These are phyloP conservation scores for Nixonia krombeini DNA, from an alignment of 1,140 invertebrate species.

Conservation along the genomic window DNA sequence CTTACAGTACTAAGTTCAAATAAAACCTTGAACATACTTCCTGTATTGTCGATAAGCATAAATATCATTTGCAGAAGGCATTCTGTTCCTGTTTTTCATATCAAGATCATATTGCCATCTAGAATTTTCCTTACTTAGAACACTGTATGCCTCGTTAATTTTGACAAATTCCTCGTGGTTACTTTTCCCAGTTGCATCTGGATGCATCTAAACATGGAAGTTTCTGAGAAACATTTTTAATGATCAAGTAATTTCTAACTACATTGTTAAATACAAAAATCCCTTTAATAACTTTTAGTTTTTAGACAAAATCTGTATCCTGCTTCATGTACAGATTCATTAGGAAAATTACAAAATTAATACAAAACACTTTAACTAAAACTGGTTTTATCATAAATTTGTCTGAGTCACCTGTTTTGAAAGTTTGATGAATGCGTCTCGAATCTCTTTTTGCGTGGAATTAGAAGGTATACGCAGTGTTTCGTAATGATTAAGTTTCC, in stretches of 20 bases:
- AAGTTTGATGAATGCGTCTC: conserved; percentile 56
- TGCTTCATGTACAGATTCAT: no score
- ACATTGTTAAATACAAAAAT: no score
- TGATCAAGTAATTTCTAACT: no score
- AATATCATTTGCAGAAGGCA: no score
- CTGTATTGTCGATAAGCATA: no score
- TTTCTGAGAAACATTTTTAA: neutral
- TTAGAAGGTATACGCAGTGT: conserved; percentile 41
- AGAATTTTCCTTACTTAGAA: conserved; percentile 63
- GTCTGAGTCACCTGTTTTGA: conserved; percentile 58
- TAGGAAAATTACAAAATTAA: no score
- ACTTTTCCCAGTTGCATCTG: conserved; percentile 64
- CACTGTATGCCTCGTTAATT: conserved; percentile 71
- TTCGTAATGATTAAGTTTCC: conserved; percentile 51
- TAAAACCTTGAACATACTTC: no score
- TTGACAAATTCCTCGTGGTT: conserved; percentile 70
- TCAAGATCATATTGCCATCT: conserved; percentile 41
- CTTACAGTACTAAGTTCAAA: no score
- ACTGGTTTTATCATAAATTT: neutral
- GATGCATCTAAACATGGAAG: conserved; percentile 64
- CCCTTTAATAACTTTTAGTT: no score
- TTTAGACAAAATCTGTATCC: no score
- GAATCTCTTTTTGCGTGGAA: conserved; percentile 58
- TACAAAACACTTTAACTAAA: no score
- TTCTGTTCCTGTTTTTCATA: neutral